phyloP scores from a whole-genome alignment of 2,113 vertebrate genomes.

The Oceanites oceanicus region DNA sequence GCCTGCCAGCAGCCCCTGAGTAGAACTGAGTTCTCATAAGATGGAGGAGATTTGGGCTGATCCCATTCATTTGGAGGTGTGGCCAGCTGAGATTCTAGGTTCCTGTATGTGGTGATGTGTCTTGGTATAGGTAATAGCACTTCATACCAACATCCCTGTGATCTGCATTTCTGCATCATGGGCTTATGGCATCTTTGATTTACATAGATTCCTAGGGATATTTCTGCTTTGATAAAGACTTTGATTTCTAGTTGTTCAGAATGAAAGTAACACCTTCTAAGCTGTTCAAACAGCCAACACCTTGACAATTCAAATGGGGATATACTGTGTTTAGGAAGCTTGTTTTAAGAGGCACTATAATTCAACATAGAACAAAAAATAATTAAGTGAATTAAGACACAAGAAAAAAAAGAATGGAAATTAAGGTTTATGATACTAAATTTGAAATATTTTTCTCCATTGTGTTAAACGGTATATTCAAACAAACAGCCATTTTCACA shows the following conservation, averaged over 20 bases:
- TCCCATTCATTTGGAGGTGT: neutral
- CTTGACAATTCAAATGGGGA: neutral
- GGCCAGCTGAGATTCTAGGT: neutral
- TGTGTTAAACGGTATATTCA: neutral
- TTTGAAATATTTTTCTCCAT: neutral
- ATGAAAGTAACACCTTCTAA: neutral
- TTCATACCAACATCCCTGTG: neutral
- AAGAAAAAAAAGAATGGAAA: neutral
- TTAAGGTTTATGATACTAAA: neutral
- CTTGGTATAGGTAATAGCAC: neutral
- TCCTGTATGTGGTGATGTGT: neutral
- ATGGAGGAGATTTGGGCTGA: neutral
- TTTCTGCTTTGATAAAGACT: neutral
- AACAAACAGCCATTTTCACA: neutral
- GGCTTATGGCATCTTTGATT: neutral
- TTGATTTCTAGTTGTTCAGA: neutral
- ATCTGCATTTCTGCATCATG: neutral
- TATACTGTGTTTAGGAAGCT: neutral
- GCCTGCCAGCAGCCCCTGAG: neutral
- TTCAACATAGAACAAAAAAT: neutral
- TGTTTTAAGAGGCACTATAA: neutral
- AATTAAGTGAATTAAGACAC: neutral
- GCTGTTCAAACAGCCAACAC: neutral
- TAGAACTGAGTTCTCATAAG: neutral
- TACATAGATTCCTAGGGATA: neutral